These are phyloP conservation scores for Anas georgica DNA, from an alignment of 2,797 vertebrate species.

Conservation along the genomic window DNA sequence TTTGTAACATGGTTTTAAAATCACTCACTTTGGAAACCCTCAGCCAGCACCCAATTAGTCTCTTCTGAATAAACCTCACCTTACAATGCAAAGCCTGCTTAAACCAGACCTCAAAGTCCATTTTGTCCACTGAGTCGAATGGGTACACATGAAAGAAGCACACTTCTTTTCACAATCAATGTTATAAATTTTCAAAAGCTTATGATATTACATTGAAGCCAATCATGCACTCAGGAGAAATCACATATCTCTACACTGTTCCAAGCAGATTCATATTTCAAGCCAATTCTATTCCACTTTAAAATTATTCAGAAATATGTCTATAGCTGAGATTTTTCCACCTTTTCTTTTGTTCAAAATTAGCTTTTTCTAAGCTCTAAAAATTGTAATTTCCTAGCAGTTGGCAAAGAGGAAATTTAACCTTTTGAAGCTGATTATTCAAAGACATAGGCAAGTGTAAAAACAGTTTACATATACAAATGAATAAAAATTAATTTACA, in stretches of 20 bases:
- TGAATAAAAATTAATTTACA: background rate
- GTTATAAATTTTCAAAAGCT: background rate
- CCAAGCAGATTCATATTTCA: background rate
- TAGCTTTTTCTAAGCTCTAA: background rate
- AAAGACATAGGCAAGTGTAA: background rate
- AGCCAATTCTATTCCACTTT: background rate
- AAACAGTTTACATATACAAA: background rate
- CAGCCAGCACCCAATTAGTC: background rate
- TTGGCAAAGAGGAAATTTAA: background rate
- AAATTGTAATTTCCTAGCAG: background rate
- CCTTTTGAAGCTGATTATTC: background rate
- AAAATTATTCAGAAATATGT: background rate
- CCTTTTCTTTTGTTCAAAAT: background rate
- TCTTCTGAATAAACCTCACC: background rate
- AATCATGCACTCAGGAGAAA: background rate
- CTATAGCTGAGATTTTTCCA: background rate
- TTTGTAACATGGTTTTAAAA: background rate
- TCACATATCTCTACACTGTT: background rate
- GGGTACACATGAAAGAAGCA: background rate
- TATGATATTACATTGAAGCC: background rate
- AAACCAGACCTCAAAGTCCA: background rate
- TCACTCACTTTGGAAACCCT: background rate
- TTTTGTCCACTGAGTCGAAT: background rate
- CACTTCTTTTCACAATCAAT: background rate
- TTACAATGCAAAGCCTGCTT: background rate